Evolutionary conservation across 35 echinoderm and acorn worm species (phyloP).

Genomic region (Apostichopus parvimensis): DNA sequence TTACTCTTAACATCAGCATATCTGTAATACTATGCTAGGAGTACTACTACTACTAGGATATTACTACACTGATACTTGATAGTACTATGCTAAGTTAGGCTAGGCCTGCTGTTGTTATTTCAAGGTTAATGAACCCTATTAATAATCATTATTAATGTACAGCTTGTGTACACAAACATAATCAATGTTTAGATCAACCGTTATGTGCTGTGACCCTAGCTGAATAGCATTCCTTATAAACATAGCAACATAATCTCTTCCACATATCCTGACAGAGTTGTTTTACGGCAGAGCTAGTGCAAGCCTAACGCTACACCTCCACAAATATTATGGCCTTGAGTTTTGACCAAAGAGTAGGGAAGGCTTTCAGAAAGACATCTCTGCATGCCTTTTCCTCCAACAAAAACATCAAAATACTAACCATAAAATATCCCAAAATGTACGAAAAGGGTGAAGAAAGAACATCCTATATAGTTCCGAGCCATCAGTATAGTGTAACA

Average conservation of each 20-base stretch:
- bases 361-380: constrained; percentile 3
- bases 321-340: not conserved
- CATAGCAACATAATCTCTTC: not conserved
- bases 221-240: not conserved
- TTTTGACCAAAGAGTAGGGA: not conserved
- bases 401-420: constrained; percentile 15
- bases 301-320: constrained; percentile 16
- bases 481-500: constrained; percentile 43
- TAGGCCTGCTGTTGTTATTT: constrained; percentile 6
- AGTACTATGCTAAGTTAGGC: not conserved
- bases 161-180: not conserved
- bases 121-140: constrained; percentile 37
- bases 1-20: no score
- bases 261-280: not conserved
- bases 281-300: not conserved
- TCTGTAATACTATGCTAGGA: no score
- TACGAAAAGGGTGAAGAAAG: constrained; percentile 1
- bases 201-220: not conserved
- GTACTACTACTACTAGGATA: no score
- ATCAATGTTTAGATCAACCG: not conserved
- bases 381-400: not conserved
- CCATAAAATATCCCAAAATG: constrained; percentile 28
- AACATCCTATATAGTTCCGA: constrained; percentile 29
- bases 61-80: no score
- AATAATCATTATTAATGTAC: constrained; percentile 19